A percentile compares a stretch with the other conserved stretches of the same genome.
Conservation (phyloP, 2,113 vertebrate genomes). For the Hipposideros armiger region DNA sequence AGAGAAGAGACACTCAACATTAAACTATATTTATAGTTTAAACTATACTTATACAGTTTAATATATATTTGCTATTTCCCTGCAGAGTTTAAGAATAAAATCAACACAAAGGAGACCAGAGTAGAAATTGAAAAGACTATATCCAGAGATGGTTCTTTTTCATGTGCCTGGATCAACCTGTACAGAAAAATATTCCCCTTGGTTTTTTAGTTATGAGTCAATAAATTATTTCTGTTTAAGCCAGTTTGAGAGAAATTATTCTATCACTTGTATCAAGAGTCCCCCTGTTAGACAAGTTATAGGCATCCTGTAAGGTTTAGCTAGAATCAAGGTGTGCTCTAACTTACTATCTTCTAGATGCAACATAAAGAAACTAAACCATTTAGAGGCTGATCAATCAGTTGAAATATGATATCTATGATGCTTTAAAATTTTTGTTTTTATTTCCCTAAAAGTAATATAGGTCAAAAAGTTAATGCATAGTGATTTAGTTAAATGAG, state of each 20-base stretch:
- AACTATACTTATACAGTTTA: not conserved
- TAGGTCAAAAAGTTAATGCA: not conserved
- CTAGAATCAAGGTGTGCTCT: not conserved
- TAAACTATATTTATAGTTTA: not conserved
- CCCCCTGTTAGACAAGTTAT: not conserved
- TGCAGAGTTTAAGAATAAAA: not conserved
- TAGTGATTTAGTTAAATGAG: not conserved
- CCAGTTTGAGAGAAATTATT: slow-evolving; percentile 1
- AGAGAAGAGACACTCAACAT: not conserved
- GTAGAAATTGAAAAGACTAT: not conserved
- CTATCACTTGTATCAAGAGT: not conserved
- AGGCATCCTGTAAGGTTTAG: not conserved
- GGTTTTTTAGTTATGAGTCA: not conserved
- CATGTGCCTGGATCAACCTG: not conserved
- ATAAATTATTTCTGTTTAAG: not conserved
- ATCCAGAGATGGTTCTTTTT: not conserved
- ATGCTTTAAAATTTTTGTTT: not conserved
- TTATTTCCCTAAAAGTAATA: not conserved
- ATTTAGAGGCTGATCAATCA: not conserved
- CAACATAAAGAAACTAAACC: not conserved
- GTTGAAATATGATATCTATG: not conserved
- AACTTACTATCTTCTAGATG: not conserved
- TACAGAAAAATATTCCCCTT: not conserved
- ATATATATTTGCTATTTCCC: not conserved
- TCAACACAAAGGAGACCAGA: not conserved